Evolutionary conservation across 2,113 vertebrate genomes (phyloP).

Genomic region (Meriones unguiculatus): DNA sequence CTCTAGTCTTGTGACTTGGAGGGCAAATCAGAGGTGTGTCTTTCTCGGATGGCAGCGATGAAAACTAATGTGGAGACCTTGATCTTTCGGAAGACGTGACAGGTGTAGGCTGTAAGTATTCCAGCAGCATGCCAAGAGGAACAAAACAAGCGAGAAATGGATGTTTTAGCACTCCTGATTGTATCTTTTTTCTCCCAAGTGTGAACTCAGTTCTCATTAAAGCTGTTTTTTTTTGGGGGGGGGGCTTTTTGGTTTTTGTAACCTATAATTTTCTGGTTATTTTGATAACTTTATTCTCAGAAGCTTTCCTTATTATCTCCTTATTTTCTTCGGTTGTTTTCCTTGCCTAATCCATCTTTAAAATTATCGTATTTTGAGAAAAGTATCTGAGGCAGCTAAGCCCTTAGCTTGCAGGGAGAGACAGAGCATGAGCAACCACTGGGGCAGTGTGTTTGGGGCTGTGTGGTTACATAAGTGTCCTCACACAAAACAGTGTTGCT

Average conservation of each 20-base stretch:
- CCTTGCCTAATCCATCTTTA: background rate
- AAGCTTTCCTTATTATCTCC: background rate
- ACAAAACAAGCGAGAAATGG: background rate
- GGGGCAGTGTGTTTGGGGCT: background rate
- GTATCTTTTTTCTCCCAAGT: constrained; percentile 54
- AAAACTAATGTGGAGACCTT: background rate
- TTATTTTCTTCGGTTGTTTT: background rate
- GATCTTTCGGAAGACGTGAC: constrained; percentile 19
- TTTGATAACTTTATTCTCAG: constrained; percentile 45
- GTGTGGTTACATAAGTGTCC: background rate
- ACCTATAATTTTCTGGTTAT: constrained; percentile 47
- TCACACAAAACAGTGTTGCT: background rate
- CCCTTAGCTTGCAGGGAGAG: background rate
- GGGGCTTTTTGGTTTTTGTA: background rate
- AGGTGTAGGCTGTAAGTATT: constrained; percentile 1
- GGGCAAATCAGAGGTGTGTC: background rate
- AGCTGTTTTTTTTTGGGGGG: background rate
- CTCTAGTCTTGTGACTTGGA: background rate
- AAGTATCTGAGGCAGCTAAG: background rate
- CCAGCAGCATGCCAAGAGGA: background rate
- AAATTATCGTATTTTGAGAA: constrained; percentile 22
- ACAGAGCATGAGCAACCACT: background rate
- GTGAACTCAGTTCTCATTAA: constrained; percentile 2
- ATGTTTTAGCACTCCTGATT: constrained; percentile 25
- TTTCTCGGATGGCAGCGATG: background rate